A percentile compares a stretch with the other conserved stretches of the same genome.
Evolutionary conservation across 1,140 invertebrate genomes (phyloP).

Genomic region (Drosophila bifasciata): DNA sequence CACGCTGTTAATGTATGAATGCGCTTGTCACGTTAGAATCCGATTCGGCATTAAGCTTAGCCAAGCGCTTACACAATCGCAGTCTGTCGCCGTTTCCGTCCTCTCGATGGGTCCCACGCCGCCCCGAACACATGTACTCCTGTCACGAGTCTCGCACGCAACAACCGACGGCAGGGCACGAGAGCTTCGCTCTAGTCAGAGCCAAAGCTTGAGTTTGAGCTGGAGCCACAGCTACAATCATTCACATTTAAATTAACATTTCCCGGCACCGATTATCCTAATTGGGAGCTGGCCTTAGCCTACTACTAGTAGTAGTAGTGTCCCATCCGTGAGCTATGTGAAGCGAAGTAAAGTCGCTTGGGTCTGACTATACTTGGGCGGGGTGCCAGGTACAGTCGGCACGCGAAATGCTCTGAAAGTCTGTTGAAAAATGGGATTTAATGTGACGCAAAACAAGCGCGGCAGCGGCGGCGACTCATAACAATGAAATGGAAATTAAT

Average conservation of each 20-base stretch:
- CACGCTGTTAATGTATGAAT: constrained; percentile 30
- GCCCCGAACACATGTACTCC: constrained; percentile 43
- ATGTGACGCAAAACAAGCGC: constrained; percentile 35
- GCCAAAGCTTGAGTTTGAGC: not conserved
- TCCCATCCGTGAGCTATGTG: too few species aligned
- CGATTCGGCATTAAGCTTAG: constrained; percentile 64
- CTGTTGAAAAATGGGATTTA: constrained; percentile 66
- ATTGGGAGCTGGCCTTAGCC: constrained; percentile 63
- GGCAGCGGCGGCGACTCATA: constrained; percentile 27
- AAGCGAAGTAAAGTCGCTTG: too few species aligned
- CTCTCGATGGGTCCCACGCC: constrained; percentile 20
- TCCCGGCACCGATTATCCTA: constrained; percentile 81
- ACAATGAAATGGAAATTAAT: constrained; percentile 69
- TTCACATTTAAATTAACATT: constrained; percentile 84
- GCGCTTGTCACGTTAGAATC: constrained; percentile 64
- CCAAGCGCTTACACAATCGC: constrained; percentile 69
- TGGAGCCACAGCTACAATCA: constrained; percentile 59
- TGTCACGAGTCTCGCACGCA: constrained; percentile 50
- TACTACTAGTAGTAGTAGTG: constrained; percentile 5
- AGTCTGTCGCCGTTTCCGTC: constrained; percentile 27
- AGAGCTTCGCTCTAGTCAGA: constrained; percentile 18
- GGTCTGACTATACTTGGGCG: constrained; percentile 30
- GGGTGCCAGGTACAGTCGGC: constrained; percentile 34
- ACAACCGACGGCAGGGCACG: constrained; percentile 45
- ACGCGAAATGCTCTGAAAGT: constrained; percentile 66